Conservation (phyloP, 2,888 invertebrate species). For the Caenorhabditis angaria region DNA sequence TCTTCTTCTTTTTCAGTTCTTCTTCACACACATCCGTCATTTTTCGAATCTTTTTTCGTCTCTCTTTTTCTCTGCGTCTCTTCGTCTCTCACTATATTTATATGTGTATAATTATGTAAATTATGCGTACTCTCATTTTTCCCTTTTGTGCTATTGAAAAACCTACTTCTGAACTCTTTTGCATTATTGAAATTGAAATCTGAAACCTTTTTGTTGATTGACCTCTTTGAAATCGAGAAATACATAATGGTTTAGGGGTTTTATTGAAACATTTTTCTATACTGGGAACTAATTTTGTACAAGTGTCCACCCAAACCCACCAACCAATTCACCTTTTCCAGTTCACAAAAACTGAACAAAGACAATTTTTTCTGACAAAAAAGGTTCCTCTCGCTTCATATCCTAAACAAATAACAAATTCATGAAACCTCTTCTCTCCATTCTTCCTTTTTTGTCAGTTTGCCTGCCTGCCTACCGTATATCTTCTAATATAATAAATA, state of each 20-base stretch:
- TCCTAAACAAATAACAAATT: background rate
- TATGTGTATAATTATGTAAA: slow-evolving; percentile 2
- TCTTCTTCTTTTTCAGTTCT: too few relatives aligned
- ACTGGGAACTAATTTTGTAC: too few relatives aligned
- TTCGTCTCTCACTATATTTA: background rate
- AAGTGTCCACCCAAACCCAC: too few relatives aligned
- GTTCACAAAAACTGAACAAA: background rate
- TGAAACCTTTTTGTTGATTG: background rate
- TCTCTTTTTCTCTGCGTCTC: background rate
- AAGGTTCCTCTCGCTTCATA: too few relatives aligned
- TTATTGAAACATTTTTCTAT: too few relatives aligned
- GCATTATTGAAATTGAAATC: slow-evolving; percentile 2
- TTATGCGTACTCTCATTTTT: slow-evolving; percentile 2
- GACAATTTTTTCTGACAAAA: too few relatives aligned
- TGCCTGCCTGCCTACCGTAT: background rate
- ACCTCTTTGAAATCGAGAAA: too few relatives aligned
- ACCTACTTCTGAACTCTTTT: background rate
- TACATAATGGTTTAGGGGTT: too few relatives aligned
- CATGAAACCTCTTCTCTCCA: background rate
- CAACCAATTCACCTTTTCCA: too few relatives aligned
- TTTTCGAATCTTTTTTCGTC: background rate
- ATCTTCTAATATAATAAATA: background rate
- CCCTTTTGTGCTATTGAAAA: slow-evolving; percentile 1
- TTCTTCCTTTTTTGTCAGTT: background rate
- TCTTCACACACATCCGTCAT: background rate